A percentile compares a stretch with the other conserved stretches of the same genome.
Conservation (phyloP, 1,140 invertebrate genomes). For the Pogonognathellus flavescens region DNA sequence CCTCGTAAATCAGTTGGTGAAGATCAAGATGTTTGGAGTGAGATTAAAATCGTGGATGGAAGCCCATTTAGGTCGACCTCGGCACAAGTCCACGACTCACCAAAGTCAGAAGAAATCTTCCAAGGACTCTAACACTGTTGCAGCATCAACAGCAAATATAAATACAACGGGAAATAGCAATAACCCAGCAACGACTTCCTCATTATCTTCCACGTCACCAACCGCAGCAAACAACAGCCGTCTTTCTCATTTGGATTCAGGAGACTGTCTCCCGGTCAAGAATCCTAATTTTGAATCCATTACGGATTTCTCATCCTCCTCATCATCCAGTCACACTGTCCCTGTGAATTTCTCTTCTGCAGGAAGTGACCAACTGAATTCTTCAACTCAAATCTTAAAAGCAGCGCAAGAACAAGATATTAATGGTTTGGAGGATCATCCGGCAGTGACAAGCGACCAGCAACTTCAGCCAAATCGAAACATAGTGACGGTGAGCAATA, state of each 20-base stretch:
- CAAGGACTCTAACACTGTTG: slow-evolving; percentile 35
- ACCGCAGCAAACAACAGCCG: not conserved
- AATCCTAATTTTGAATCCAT: slow-evolving; percentile 16
- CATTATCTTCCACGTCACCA: slow-evolving; percentile 36
- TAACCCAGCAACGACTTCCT: slow-evolving; percentile 19
- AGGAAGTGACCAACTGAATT: not conserved
- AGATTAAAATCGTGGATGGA: slow-evolving; percentile 67
- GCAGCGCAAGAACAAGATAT: not conserved
- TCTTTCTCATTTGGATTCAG: slow-evolving; percentile 20
- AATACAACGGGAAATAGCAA: not conserved
- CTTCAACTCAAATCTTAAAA: not conserved
- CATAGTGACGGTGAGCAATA: slow-evolving; percentile 32
- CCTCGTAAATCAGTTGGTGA: slow-evolving; percentile 31
- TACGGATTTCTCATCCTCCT: not conserved
- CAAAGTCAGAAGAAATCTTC: slow-evolving; percentile 22
- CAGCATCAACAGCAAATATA: not conserved
- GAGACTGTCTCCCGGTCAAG: not conserved
- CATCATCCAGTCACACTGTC: not conserved
- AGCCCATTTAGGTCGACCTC: slow-evolving; percentile 63
- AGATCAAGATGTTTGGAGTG: slow-evolving; percentile 62
- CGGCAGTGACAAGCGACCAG: not conserved
- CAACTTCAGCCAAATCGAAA: slow-evolving; percentile 4
- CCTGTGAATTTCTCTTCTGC: not conserved
- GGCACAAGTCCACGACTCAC: slow-evolving; percentile 60
- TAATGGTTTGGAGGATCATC: not conserved